Conservation (phyloP, 92 coral and sea anemone species). For the Porites lobata region DNA sequence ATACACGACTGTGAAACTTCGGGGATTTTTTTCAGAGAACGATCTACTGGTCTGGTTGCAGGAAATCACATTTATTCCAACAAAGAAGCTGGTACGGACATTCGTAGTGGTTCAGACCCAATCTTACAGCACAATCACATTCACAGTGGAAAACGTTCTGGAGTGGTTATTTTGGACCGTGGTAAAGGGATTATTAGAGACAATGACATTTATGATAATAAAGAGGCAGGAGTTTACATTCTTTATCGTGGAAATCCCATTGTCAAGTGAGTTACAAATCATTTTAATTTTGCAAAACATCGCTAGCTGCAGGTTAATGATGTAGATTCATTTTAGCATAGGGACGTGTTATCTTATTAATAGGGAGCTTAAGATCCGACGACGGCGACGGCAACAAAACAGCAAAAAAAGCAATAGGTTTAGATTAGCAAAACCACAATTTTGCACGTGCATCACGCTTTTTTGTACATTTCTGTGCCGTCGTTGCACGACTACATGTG, state of each 20-base stretch:
- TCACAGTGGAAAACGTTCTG: constrained; percentile 92
- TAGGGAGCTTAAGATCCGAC: no score
- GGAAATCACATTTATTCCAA: constrained; percentile 91
- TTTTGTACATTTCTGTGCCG: no score
- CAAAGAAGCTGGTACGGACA: constrained; percentile 95
- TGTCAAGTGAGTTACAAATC: constrained; percentile 72
- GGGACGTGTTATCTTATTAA: no score
- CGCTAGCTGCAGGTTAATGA: neutral
- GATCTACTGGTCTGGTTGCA: constrained; percentile 93
- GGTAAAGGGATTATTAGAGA: constrained; percentile 90
- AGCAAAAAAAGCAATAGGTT: no score
- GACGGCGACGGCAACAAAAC: no score
- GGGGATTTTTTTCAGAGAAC: constrained; percentile 93
- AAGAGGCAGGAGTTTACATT: constrained; percentile 95
- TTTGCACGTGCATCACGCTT: no score
- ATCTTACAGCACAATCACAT: constrained; percentile 95
- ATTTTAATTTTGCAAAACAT: no score
- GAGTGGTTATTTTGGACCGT: constrained; percentile 94
- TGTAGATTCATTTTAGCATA: no score
- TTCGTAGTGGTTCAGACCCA: constrained; percentile 96
- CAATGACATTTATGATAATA: constrained; percentile 96
- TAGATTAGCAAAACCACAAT: no score
- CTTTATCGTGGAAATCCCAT: constrained; percentile 91
- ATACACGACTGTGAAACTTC: constrained; percentile 94
- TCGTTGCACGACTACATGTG: no score